A percentile compares a stretch with the other conserved stretches of the same genome.
phyloP scores from a whole-genome alignment of 2,888 invertebrate species.

The Drosophila neutralis region DNA sequence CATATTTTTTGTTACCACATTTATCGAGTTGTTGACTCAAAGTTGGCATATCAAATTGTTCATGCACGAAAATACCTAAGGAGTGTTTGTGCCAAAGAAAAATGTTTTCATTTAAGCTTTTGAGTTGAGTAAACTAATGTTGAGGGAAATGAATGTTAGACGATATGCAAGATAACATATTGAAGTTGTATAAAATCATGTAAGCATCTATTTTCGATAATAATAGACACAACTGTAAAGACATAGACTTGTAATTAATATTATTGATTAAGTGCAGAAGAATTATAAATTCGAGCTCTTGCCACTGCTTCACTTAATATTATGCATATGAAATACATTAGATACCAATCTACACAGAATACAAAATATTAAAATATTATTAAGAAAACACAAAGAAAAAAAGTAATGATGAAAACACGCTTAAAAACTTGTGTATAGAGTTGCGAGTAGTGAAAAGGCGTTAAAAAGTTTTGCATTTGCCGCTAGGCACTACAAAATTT shows the following conservation, averaged over 20 bases:
- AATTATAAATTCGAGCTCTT: neutral
- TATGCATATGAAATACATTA: neutral
- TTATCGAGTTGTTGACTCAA: constrained; percentile 10
- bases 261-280: neutral
- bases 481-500: constrained; percentile 51
- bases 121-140: neutral
- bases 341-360: neutral
- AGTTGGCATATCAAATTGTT: neutral
- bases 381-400: neutral
- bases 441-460: constrained; percentile 12
- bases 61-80: neutral
- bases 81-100: neutral
- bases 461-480: constrained; percentile 30
- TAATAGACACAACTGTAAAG: neutral
- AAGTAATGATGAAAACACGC: neutral
- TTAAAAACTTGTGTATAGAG: constrained; percentile 3
- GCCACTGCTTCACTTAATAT: neutral
- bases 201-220: neutral
- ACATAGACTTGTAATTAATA: neutral
- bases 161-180: neutral
- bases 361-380: too few relatives aligned
- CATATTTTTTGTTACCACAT: constrained; percentile 4
- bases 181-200: neutral
- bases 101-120: neutral
- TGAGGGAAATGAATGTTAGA: neutral